Evolutionary conservation across 2,888 invertebrate genomes (phyloP).

Genomic region (Trachelus stipa): DNA sequence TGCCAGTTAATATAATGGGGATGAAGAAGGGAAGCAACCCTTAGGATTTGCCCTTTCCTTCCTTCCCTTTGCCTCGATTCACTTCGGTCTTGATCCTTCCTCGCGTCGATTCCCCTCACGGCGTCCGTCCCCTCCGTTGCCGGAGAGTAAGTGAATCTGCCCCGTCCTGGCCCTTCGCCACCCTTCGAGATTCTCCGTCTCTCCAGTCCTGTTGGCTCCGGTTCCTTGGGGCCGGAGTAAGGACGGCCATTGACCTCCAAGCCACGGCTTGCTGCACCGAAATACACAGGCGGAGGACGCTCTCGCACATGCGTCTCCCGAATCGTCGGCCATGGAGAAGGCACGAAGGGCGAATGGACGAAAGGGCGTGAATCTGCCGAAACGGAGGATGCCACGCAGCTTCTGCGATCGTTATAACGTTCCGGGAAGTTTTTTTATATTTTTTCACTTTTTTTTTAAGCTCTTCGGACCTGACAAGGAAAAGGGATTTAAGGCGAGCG

Average conservation of each 20-base stretch:
- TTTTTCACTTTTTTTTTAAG: not conserved
- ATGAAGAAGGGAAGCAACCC: not conserved
- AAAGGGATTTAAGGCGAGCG: not conserved
- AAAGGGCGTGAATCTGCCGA: conserved; percentile 42
- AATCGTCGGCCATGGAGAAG: conserved; percentile 28
- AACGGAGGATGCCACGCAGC: conserved; percentile 23
- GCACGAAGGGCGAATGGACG: conserved; percentile 35
- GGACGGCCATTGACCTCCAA: conserved; percentile 67
- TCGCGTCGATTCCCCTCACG: conserved; percentile 26
- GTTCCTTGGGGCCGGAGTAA: conserved; percentile 62
- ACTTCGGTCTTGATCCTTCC: not conserved
- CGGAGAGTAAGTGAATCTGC: not conserved
- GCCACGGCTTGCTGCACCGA: conserved; percentile 60
- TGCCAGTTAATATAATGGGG: not conserved
- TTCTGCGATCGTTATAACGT: not conserved
- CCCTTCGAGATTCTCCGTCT: conserved; percentile 20
- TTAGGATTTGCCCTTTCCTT: not conserved
- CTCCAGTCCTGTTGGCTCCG: conserved; percentile 27
- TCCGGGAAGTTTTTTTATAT: not conserved
- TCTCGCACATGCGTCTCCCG: conserved; percentile 52
- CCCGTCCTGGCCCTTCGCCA: not conserved
- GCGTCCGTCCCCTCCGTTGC: not conserved
- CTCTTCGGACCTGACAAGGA: not conserved
- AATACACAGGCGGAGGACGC: conserved; percentile 58
- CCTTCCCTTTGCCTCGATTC: not conserved